Conservation (phyloP, 2,888 invertebrate genomes). For the Morpho helenor region DNA sequence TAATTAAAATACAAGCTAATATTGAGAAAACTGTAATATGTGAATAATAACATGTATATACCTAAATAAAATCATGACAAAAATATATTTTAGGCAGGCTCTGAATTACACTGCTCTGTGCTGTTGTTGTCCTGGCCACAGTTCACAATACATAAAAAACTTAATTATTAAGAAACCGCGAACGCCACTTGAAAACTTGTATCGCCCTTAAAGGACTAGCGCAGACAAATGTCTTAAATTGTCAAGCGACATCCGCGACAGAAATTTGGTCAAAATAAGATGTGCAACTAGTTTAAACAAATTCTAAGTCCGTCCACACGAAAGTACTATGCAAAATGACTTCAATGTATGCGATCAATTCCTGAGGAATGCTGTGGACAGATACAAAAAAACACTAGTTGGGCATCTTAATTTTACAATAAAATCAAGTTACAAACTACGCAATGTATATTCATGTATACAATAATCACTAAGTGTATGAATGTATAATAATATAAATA, state of each 20-base stretch:
- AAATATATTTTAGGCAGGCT: slow-evolving; percentile 80
- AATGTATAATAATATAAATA: slow-evolving; percentile 77
- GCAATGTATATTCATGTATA: slow-evolving; percentile 78
- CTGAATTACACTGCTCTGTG: slow-evolving; percentile 74
- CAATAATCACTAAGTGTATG: slow-evolving; percentile 74
- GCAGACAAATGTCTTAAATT: slow-evolving; percentile 50
- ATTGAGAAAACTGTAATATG: slow-evolving; percentile 80
- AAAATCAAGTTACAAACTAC: slow-evolving; percentile 78
- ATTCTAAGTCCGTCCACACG: slow-evolving; percentile 51
- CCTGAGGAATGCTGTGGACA: slow-evolving; percentile 55
- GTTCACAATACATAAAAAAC: slow-evolving; percentile 65
- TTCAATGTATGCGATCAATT: slow-evolving; percentile 49
- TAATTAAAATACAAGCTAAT: slow-evolving; percentile 81
- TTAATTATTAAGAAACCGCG: slow-evolving; percentile 67
- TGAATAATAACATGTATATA: slow-evolving; percentile 79
- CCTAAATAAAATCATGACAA: slow-evolving; percentile 80
- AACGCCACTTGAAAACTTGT: slow-evolving; percentile 62
- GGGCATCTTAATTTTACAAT: slow-evolving; percentile 73
- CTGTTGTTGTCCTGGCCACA: slow-evolving; percentile 76
- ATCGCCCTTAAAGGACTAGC: slow-evolving; percentile 50
- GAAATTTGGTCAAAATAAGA: slow-evolving; percentile 73
- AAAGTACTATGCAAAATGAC: slow-evolving; percentile 37
- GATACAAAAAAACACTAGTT: slow-evolving; percentile 46
- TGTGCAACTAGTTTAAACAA: slow-evolving; percentile 65
- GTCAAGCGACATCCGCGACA: slow-evolving; percentile 62